Base-by-base conservation (phyloP, 2,113 vertebrate species). In the Ciconia stormi region DNA sequence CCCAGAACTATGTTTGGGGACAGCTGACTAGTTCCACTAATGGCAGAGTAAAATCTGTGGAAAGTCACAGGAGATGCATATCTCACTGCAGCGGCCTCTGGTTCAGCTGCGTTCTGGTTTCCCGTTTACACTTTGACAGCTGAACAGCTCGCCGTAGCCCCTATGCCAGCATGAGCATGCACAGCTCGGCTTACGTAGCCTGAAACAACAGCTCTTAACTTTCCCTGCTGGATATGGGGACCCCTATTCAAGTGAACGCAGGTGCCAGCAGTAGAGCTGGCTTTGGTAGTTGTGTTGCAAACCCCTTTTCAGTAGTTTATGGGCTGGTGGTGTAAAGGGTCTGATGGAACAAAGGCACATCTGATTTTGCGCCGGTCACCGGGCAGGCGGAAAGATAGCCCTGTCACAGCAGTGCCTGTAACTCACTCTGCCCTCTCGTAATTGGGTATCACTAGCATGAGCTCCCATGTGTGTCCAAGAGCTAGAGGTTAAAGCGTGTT, bases 91-190 rank as follows among this genome's bases (percentile, higher is more conserved):
- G 40, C 3, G 3, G 46, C 40, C 36, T 63, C 70, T 32, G 26
- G 9, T 32, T 74, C 44, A 34, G 44, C 63, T 25, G 13, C 6
- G 9, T 38, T 56, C 40, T 50, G 19, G 19, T 46, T 58, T 82
- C n/a, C 36, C 5, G 3, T 20, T 46, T 52, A 7, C 0, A 9
- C 11, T 71, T 65, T 50, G 65, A 66, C 25, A 14, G 50, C 21
- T 10, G 10, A 78, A 40, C 25, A 58, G 15, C 29, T 25, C 6
- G 2, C 30, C 1, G 2, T 49, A 42, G 15, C 25, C 40, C 29
- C 26, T 53, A 1, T 0, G 0, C 2, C 6, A 52, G 52, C 2
- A 1, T 17, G 26, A 47, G 16, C 17, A 1, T 7, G 32, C 1
- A 0, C 36, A 13, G 36, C 36, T 82, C 2, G 0, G 15, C n/a